Base-by-base conservation (phyloP, 37 sponge, comb jelly and placozoan species). In the Aphrocallistes beatrix region DNA sequence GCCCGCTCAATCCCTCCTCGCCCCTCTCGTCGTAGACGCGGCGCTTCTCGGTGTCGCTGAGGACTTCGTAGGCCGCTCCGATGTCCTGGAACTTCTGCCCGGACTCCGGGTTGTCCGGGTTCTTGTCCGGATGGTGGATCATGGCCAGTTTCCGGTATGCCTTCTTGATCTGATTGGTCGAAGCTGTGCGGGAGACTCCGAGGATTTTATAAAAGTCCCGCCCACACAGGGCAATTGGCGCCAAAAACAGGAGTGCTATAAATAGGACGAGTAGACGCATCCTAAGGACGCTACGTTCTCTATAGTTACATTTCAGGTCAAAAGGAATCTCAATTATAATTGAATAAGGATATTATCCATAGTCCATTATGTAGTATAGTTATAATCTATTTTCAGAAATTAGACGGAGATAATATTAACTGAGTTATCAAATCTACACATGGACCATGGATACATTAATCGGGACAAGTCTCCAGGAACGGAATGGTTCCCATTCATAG, bases 201-300 rank as follows among this genome's bases (percentile, higher is more conserved):
- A 98, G 88, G 36, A 98, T 98, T 38, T 93, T 51, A 84, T 98
- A 98, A 60, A 98, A 98, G 69, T 98, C 99, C 37, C 99, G 88
- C 51, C 99, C 75, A 60, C 75, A 19, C n/a, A 25, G 28, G 1
- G 34, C 75, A 3, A 60, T 21, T 60, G n/a, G 75, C 3, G 75
- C 75, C 75, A 21, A 6, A 3, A 60, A 30, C 75, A 60, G n/a
- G 13, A 42, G 45, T 13, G 45, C 6, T 13, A 42, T 13, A 42
- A 42, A 16, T 13, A 42, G 10, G 13, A 6, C 6, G 6, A 42
- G 13, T 13, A 42, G 10, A 6, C 13, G 6, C 45, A 42, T 42
- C n/a, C n/a, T n/a, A n/a, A n/a, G n/a, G n/a, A n/a, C n/a, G n/a
- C n/a, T n/a, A n/a, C n/a, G n/a, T n/a, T n/a, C n/a, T n/a, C n/a